Evolutionary conservation across 2,113 vertebrate genomes (phyloP).

Genomic region (Cichladusa arquata): DNA sequence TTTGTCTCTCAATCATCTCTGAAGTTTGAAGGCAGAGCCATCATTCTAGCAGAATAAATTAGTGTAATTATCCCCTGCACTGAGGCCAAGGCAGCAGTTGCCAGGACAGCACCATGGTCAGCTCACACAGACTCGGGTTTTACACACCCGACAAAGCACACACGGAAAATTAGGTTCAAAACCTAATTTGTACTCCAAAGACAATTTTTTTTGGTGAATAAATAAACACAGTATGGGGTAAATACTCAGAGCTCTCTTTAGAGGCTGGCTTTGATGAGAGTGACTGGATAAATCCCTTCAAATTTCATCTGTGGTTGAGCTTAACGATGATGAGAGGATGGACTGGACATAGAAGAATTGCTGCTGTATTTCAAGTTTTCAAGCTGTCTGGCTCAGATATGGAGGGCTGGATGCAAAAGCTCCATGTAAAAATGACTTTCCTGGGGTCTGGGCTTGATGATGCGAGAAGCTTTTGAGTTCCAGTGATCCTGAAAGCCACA

Average conservation of each 20-base stretch:
- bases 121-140: background rate
- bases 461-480: constrained; percentile 10
- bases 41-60: background rate
- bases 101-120: background rate
- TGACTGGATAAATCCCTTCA: constrained; percentile 43
- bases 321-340: background rate
- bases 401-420: constrained; percentile 25
- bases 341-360: constrained; percentile 21
- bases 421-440: constrained; percentile 32
- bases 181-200: constrained; percentile 16
- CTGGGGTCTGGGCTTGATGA: constrained; percentile 8
- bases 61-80: background rate
- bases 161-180: constrained; percentile 4
- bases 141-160: background rate
- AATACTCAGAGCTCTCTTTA: background rate
- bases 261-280: constrained; percentile 21
- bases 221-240: constrained; percentile 34
- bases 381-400: constrained; percentile 38
- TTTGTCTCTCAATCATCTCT: background rate
- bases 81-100: background rate
- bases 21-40: background rate
- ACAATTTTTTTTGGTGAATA: background rate
- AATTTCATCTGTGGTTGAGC: constrained; percentile 34
- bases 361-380: constrained; percentile 22
- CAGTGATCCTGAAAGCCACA: constrained; percentile 22